Evolutionary conservation across 2,797 vertebrate genomes (phyloP), one percentile per base, ranked within the genome.

Genomic region (Acrocephalus scirpaceus): DNA sequence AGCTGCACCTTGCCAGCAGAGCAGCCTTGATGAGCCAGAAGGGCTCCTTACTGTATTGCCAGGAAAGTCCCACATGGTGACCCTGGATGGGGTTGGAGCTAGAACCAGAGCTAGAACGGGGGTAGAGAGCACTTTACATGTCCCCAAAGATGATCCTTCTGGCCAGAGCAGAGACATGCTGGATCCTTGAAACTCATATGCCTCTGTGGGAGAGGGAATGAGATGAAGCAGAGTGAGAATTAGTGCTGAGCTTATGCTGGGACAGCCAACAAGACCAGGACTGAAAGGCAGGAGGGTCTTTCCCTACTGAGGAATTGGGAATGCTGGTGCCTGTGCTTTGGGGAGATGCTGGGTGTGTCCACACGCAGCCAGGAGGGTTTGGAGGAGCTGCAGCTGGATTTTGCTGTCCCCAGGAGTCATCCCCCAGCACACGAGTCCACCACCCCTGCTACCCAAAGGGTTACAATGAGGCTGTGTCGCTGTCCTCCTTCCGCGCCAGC

Each of bases 391-490:
- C 66, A 95, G 64, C 66, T 85, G 69, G 1, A 1, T 74, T 77
- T 93, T 90, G 25, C 93, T 34, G 1, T 84, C 73, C 75, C 62
- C 77, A 97, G 96, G 86, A 80, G 30, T 86, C 83, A 0, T 8
- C 17, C 25, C 13, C 61, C 79, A 57, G 83, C 16, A 7, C 2
- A 0, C 76, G 50, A 1, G 72, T 98, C 13, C 77, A 51, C 16
- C 98, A 99, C 57, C 99, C 99, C 17, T 99, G 99, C 94, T 99
- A 98, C 75, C 98, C 99, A 1, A 83, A 62, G 50, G 98, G 87
- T 90, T 96, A 98, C 97, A 91, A 1, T 2, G 85, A 82, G 29
- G 81, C 11, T 2, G 0, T 98, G 32, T 80, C 51, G 2, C 57
- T 97, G 58, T 81, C 72, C 16, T 89, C 92, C 10, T 79, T 99